A percentile compares a stretch with the other conserved stretches of the same genome.
Evolutionary conservation across 2,797 vertebrate species (phyloP).

Genomic region (Leptatherina wallacei): DNA sequence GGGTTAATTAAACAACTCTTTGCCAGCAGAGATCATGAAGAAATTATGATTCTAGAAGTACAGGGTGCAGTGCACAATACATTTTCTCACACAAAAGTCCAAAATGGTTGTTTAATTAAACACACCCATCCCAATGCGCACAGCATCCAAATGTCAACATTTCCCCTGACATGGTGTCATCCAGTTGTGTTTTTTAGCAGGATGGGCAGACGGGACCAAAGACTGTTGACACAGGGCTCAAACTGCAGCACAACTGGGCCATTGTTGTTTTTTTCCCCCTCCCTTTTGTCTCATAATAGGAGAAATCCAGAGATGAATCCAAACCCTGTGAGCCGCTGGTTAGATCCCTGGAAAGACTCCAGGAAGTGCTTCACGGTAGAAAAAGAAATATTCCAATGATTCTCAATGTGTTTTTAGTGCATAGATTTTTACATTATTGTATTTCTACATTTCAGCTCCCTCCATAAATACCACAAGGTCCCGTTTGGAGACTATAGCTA

Average conservation of each 20-base stretch:
- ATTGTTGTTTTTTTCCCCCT: slow-evolving; percentile 47
- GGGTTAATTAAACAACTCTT: slow-evolving; percentile 18
- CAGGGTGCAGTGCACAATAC: not conserved
- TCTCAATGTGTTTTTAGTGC: not conserved
- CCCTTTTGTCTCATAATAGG: slow-evolving; percentile 73
- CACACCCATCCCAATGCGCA: slow-evolving; percentile 14
- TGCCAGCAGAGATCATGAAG: slow-evolving; percentile 31
- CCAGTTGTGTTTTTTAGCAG: slow-evolving; percentile 25
- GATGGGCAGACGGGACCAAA: slow-evolving; percentile 27
- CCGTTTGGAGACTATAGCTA: slow-evolving; percentile 84
- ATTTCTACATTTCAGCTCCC: slow-evolving; percentile 76
- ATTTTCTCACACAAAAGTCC: slow-evolving; percentile 2
- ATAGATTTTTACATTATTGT: not conserved
- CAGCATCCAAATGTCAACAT: slow-evolving; percentile 25
- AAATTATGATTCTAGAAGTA: not conserved
- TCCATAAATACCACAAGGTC: slow-evolving; percentile 79
- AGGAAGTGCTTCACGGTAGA: slow-evolving; percentile 84
- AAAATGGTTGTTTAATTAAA: slow-evolving; percentile 6
- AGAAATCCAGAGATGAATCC: slow-evolving; percentile 74
- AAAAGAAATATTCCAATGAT: not conserved
- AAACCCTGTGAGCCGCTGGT: slow-evolving; percentile 65
- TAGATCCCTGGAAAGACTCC: slow-evolving; percentile 83
- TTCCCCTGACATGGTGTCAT: slow-evolving; percentile 9
- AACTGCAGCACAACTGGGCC: slow-evolving; percentile 49
- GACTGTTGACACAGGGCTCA: slow-evolving; percentile 45